phyloP scores from a whole-genome alignment of 1,140 invertebrate genomes.

The Nasonia vitripennis region DNA sequence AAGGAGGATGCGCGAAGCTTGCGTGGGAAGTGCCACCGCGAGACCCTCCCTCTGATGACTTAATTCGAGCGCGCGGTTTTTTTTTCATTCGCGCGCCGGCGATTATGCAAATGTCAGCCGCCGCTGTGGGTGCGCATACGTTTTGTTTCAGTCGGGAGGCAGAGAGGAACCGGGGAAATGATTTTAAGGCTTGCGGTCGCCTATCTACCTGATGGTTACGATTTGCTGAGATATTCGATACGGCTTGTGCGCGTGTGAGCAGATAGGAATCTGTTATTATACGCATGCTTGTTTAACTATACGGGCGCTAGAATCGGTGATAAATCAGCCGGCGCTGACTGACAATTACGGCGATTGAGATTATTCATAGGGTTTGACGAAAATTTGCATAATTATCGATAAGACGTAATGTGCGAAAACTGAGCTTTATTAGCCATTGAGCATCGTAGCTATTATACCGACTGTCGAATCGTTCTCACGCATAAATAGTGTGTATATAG shows the following conservation, averaged over 20 bases:
- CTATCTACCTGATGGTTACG: too few relatives aligned
- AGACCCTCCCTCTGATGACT: constrained; percentile 41
- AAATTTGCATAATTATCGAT: constrained; percentile 47
- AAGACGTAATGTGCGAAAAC: not conserved
- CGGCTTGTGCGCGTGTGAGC: too few relatives aligned
- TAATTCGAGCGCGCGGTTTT: constrained; percentile 17
- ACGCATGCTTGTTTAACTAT: not conserved
- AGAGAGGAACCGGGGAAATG: too few relatives aligned
- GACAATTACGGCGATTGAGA: constrained; percentile 18
- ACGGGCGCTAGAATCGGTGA: not conserved
- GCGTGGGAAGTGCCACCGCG: constrained; percentile 46
- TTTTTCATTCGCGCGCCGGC: not conserved
- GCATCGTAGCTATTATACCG: not conserved
- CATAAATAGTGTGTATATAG: not conserved
- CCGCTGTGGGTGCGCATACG: not conserved
- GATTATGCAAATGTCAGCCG: constrained; percentile 18
- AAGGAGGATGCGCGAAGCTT: constrained; percentile 48
- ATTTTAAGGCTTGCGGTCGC: too few relatives aligned
- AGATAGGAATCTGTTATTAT: too few relatives aligned
- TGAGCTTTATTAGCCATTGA: not conserved
- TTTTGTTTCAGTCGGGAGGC: too few relatives aligned
- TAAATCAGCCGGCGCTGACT: constrained; percentile 1
- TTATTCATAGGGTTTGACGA: constrained; percentile 42
- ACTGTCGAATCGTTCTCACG: not conserved
- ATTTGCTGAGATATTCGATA: too few relatives aligned